These are phyloP conservation scores for Epicampocera succincta DNA, from an alignment of 2,888 invertebrate genomes.

Conservation along the genomic window DNA sequence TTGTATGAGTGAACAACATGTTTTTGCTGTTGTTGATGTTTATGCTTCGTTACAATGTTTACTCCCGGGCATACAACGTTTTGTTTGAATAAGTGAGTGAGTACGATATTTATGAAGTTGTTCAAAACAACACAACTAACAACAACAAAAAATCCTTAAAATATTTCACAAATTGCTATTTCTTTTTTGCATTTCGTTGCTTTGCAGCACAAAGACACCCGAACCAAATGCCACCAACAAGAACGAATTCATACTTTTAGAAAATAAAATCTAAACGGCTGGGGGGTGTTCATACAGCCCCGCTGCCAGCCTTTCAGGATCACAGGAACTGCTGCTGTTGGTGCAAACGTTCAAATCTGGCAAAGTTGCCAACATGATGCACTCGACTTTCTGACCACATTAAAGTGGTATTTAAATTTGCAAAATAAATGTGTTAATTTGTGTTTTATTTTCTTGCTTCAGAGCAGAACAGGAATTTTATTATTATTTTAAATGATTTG, in stretches of 20 bases:
- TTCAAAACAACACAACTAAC: conserved; percentile 33
- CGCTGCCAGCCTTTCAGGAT: conserved; percentile 1
- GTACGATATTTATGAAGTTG: conserved; percentile 58
- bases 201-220: neutral
- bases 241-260: conserved; percentile 23
- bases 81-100: conserved; percentile 50
- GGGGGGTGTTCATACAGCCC: conserved; percentile 10
- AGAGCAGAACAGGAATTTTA: no score
- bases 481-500: no score
- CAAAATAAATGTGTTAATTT: neutral
- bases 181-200: neutral
- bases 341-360: neutral
- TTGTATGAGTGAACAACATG: neutral
- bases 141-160: conserved; percentile 3
- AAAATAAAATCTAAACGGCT: conserved; percentile 15
- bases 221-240: neutral
- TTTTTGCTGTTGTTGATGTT: conserved; percentile 13
- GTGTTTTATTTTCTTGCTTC: neutral
- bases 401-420: neutral
- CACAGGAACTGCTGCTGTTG: neutral
- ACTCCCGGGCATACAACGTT: conserved; percentile 41
- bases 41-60: conserved; percentile 46
- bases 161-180: conserved; percentile 41
- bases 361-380: no score
- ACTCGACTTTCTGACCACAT: neutral